phyloP scores from a whole-genome alignment of 92 coral and sea anemone species.

The Heteractis magnifica region DNA sequence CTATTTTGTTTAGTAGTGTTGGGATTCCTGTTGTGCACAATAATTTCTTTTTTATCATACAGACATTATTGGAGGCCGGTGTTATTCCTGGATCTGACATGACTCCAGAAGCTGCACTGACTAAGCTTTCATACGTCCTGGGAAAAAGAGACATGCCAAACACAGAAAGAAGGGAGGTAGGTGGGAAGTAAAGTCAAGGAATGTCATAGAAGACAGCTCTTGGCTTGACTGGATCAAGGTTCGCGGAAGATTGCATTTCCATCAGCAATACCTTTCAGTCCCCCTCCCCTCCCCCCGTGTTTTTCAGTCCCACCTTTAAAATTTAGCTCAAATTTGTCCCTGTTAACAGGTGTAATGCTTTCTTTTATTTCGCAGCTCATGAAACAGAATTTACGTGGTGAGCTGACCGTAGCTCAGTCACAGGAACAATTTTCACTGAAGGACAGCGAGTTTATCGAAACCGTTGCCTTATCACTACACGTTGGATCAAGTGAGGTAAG shows the following conservation, averaged over 20 bases:
- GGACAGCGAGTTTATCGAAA: constrained; percentile 84
- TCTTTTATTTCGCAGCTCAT: constrained; percentile 49
- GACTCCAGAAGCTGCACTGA: constrained; percentile 98
- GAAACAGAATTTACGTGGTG: constrained; percentile 84
- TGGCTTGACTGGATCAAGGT: no score
- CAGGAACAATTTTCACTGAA: constrained; percentile 90
- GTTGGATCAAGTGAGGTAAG: constrained; percentile 79
- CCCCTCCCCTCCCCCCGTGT: no score
- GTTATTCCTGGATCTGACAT: constrained; percentile 94
- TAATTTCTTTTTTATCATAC: neutral
- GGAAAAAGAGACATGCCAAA: constrained; percentile 56
- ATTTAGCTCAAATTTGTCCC: no score
- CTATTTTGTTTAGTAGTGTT: no score
- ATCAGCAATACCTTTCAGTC: no score
- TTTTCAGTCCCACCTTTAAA: no score
- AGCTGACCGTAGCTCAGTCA: constrained; percentile 84
- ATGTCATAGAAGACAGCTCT: neutral
- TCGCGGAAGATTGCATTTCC: no score
- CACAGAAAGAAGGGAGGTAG: constrained; percentile 73
- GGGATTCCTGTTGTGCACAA: no score
- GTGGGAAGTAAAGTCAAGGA: neutral
- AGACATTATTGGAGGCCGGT: constrained; percentile 85
- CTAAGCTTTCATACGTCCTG: constrained; percentile 87
- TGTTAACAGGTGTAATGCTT: neutral
- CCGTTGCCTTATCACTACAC: constrained; percentile 81